These are phyloP conservation scores for Oceanodroma tethys DNA, from an alignment of 2,113 vertebrate species.

Conservation along the genomic window DNA sequence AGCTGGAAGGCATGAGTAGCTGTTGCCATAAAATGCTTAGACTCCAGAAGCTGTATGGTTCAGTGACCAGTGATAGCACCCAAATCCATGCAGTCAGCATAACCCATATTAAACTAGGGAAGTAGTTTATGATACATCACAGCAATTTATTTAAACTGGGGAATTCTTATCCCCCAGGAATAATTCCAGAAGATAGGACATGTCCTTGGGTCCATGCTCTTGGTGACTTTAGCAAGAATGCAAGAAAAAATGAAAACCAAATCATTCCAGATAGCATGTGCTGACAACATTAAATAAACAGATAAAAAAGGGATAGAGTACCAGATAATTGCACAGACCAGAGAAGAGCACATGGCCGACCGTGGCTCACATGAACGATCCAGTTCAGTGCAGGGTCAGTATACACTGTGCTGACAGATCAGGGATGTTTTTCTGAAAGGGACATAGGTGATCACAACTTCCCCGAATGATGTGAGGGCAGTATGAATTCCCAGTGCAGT, in stretches of 20 bases:
- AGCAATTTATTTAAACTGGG: neutral
- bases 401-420: neutral
- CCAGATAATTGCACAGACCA: neutral
- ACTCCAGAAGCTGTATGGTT: neutral
- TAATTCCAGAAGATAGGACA: neutral
- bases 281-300: neutral
- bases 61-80: neutral
- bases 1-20: neutral
- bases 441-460: neutral
- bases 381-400: neutral
- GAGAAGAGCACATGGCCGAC: accelerated
- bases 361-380: neutral
- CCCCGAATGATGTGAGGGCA: neutral
- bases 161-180: neutral
- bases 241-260: neutral
- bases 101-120: neutral
- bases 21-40: neutral
- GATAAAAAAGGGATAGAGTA: neutral
- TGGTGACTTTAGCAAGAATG: neutral
- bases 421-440: neutral
- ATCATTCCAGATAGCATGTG: neutral
- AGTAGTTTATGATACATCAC: neutral
- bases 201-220: neutral
- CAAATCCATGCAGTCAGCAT: neutral
- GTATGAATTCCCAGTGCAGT: neutral